A percentile compares a stretch with the other conserved stretches of the same genome.
Evolutionary conservation across 2,888 invertebrate species (phyloP).

Genomic region (Leptopilina syphax): DNA sequence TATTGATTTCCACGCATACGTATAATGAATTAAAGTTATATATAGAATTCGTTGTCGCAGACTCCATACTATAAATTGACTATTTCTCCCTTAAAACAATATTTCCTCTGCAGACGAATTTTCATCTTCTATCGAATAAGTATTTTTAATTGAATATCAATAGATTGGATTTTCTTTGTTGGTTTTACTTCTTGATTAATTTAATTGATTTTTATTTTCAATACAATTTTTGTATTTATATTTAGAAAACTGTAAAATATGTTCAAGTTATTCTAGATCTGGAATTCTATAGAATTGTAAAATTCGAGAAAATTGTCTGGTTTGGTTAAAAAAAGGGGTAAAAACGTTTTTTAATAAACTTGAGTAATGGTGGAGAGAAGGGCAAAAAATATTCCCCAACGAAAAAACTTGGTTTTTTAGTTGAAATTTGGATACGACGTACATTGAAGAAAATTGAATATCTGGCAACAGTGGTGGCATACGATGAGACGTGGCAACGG

Average conservation of each 20-base stretch:
- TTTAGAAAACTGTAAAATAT: too few species aligned
- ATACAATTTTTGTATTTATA: too few species aligned
- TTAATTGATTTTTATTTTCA: too few species aligned
- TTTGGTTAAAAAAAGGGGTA: too few species aligned
- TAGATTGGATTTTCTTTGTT: too few species aligned
- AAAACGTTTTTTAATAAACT: too few species aligned
- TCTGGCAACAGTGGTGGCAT: conserved; percentile 58
- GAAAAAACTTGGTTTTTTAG: neutral
- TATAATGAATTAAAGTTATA: conserved; percentile 37
- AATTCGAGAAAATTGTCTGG: too few species aligned
- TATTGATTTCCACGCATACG: conserved; percentile 29
- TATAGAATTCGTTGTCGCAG: conserved; percentile 3
- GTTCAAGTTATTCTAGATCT: too few species aligned
- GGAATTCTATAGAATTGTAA: too few species aligned
- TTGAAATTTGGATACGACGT: neutral
- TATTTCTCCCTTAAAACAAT: neutral
- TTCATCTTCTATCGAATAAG: neutral
- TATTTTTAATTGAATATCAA: too few species aligned
- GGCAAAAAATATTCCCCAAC: neutral
- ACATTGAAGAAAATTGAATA: conserved; percentile 16
- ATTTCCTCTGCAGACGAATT: neutral
- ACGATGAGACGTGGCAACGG: conserved; percentile 66
- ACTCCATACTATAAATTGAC: neutral
- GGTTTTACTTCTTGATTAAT: too few species aligned
- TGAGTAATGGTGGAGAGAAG: too few species aligned